Evolutionary conservation across 2,797 vertebrate genomes (phyloP).

Genomic region (Myotis daubentonii): DNA sequence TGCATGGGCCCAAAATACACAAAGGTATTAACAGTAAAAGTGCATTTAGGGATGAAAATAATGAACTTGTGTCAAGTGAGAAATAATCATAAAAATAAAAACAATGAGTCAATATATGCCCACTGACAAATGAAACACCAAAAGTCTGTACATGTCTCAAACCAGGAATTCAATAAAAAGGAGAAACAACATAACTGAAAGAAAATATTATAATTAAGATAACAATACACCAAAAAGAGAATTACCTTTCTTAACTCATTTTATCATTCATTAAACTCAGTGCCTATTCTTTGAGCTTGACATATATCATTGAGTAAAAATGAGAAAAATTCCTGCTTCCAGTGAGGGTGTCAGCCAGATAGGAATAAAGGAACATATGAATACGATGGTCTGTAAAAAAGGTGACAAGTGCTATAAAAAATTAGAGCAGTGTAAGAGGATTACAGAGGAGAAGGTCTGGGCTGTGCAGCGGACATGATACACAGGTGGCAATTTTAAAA

Average conservation of each 20-base stretch:
- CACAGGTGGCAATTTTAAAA: neutral
- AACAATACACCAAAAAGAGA: neutral
- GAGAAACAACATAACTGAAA: neutral
- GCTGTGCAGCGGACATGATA: neutral
- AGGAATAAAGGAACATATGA: neutral
- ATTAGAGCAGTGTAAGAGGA: neutral
- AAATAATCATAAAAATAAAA: neutral
- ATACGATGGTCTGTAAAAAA: neutral
- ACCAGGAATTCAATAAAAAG: neutral
- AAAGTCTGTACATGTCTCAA: neutral
- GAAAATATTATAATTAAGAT: neutral
- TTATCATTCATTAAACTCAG: neutral
- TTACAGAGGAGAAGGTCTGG: neutral
- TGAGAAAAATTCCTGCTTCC: neutral
- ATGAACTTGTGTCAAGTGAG: neutral
- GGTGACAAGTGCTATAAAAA: neutral
- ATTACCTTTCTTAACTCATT: neutral
- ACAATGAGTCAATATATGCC: neutral
- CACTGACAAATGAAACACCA: neutral
- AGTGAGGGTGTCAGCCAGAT: neutral
- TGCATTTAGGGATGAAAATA: neutral
- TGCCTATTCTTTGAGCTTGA: neutral
- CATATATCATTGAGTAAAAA: neutral
- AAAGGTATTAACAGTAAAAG: neutral
- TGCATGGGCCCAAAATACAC: neutral